phyloP scores from a whole-genome alignment of 2,797 vertebrate genomes.

The Acridotheres tristis region DNA sequence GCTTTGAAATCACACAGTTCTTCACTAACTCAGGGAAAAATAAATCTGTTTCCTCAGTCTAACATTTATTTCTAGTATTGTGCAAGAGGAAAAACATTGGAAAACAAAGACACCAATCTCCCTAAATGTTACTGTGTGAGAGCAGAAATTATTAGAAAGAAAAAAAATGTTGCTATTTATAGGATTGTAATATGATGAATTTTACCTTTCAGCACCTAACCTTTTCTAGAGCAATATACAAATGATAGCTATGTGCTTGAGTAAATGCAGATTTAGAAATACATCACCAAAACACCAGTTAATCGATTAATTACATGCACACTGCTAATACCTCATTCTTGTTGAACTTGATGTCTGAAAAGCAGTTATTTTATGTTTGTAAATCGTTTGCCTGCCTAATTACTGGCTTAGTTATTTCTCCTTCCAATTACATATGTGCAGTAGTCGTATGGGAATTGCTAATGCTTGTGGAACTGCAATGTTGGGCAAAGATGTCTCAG shows the following conservation, averaged over 20 bases:
- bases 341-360: constrained; percentile 4
- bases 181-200: constrained; percentile 2
- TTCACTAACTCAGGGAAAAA: background rate
- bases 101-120: background rate
- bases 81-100: background rate
- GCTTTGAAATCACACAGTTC: background rate
- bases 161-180: background rate
- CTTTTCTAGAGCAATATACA: constrained; percentile 29
- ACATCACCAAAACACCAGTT: background rate
- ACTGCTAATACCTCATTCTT: background rate
- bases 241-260: background rate
- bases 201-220: constrained; percentile 11
- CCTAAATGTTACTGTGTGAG: background rate
- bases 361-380: background rate
- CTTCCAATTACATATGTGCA: background rate
- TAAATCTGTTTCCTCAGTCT: background rate
- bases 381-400: constrained; percentile 3
- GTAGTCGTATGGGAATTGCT: background rate
- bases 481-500: background rate
- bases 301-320: constrained; percentile 15
- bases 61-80: background rate
- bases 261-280: constrained; percentile 4
- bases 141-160: background rate
- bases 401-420: background rate
- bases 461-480: background rate